These are phyloP conservation scores for Siphlonurus alternatus DNA, from an alignment of 2,888 invertebrate genomes.

Conservation along the genomic window DNA sequence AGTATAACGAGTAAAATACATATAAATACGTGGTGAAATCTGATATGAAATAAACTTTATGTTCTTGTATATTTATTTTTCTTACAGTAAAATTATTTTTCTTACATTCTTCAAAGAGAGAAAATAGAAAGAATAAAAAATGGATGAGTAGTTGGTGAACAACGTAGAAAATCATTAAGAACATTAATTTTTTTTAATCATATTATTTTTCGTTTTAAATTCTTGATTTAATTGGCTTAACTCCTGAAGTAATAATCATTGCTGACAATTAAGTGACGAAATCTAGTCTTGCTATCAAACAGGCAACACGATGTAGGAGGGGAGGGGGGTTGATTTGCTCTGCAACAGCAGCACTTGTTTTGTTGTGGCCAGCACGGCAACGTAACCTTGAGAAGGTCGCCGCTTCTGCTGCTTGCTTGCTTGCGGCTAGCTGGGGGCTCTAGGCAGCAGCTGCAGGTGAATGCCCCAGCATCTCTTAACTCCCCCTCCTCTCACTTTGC, in stretches of 20 bases:
- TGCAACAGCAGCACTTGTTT: neutral
- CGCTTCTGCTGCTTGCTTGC: neutral
- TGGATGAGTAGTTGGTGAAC: conserved; percentile 1
- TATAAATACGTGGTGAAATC: neutral
- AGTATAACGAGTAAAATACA: neutral
- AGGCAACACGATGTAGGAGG: neutral
- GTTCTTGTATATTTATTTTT: conserved; percentile 3
- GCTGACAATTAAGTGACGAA: neutral
- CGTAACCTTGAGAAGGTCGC: conserved; percentile 2
- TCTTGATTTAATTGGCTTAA: too few species aligned
- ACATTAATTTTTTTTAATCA: too few species aligned
- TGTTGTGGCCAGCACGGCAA: neutral
- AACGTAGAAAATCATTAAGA: too few species aligned
- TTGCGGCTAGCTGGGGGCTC: too few species aligned
- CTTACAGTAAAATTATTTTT: conserved; percentile 1
- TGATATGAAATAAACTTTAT: neutral
- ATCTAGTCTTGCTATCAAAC: neutral
- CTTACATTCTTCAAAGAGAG: neutral
- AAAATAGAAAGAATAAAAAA: conserved; percentile 1
- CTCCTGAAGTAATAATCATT: conserved; percentile 3
- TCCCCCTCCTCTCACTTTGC: too few species aligned
- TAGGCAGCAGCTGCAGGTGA: too few species aligned
- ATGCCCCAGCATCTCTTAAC: too few species aligned
- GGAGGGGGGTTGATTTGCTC: neutral
- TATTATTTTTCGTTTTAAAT: too few species aligned